Evolutionary conservation across 2,888 invertebrate genomes (phyloP).

Genomic region (Escarpia spicata): DNA sequence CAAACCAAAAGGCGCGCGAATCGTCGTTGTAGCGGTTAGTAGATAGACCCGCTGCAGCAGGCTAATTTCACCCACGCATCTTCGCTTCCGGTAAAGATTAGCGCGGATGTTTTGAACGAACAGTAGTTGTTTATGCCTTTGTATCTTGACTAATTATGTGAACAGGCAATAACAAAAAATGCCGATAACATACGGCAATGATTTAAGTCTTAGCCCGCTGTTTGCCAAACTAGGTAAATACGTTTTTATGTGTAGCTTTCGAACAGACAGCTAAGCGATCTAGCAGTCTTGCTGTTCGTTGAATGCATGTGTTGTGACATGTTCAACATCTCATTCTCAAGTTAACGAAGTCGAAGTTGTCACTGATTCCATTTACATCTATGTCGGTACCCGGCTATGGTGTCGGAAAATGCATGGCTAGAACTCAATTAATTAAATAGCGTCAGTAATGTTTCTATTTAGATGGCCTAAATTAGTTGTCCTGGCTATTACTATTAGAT

Average conservation of each 20-base stretch:
- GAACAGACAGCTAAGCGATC: neutral
- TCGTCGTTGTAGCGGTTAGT: neutral
- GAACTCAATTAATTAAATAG: too few relatives aligned
- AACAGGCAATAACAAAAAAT: neutral
- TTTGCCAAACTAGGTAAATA: conserved; percentile 31
- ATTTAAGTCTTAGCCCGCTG: conserved; percentile 21
- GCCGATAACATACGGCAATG: conserved; percentile 14
- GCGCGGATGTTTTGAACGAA: neutral
- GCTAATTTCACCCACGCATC: neutral
- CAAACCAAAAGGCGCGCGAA: too few relatives aligned
- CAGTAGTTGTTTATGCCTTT: neutral
- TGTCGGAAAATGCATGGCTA: too few relatives aligned
- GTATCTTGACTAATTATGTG: neutral
- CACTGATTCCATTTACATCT: neutral
- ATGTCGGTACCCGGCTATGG: too few relatives aligned
- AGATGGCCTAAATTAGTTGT: too few relatives aligned
- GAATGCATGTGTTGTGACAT: neutral
- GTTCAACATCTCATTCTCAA: neutral
- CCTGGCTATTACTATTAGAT: too few relatives aligned
- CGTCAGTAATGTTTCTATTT: too few relatives aligned
- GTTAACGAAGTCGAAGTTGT: neutral
- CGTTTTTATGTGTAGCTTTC: neutral
- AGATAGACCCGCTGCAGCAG: neutral
- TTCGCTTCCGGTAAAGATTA: neutral
- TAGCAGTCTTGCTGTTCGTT: neutral